Base-by-base conservation (phyloP, 1,140 invertebrate genomes). In the Tetramorium parvispinum region DNA sequence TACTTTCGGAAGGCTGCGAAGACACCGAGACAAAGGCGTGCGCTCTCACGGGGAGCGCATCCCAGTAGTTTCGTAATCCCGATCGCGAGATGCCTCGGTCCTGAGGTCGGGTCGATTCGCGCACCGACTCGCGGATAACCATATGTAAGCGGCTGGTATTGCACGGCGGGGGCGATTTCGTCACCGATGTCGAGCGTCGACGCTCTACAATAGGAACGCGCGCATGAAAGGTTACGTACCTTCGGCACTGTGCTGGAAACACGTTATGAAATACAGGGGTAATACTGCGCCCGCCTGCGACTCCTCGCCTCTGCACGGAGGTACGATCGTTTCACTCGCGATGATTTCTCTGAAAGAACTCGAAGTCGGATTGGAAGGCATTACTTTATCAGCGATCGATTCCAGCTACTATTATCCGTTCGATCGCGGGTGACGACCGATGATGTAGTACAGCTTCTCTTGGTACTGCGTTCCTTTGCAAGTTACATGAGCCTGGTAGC, bases 191-290 rank as follows among this genome's bases (percentile, higher is more conserved):
- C 70, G 63, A 59, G 75, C 46, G 57, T 81, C 85, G 68, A 88
- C 70, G 78, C 70, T 87, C 89, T 90, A 94, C 93, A 93, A 93
- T 94, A 92, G 92, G 91, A 93, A 91, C 87, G 81, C 85, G 86
- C 85, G 89, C 91, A 91, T 89, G 92, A 93, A 94, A 93, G 92
- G 92, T 94, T 93, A 92, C 91, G 90, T 92, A 83, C 87, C 87
- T 89, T 78, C 77, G 85, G 43, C 82, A 78, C 51, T 65, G 66
- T 49, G 63, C 59, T 73, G 66, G 57, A 59, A 66, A 86, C 65
- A 27, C 32, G 87, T 93, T 93, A 93, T 93, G 92, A 93, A 93
- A 93, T 92, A 87, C 79, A 32, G 66, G 85, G 82, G 88, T 85
- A 89, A 86, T 32, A 32, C 85, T 32, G 59, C 73, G 55, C 55